Percentiles rank a stretch among this genome's conserved stretches.
Evolutionary conservation across 2,888 invertebrate genomes (phyloP).

Genomic region (Acrocera orbiculus): DNA sequence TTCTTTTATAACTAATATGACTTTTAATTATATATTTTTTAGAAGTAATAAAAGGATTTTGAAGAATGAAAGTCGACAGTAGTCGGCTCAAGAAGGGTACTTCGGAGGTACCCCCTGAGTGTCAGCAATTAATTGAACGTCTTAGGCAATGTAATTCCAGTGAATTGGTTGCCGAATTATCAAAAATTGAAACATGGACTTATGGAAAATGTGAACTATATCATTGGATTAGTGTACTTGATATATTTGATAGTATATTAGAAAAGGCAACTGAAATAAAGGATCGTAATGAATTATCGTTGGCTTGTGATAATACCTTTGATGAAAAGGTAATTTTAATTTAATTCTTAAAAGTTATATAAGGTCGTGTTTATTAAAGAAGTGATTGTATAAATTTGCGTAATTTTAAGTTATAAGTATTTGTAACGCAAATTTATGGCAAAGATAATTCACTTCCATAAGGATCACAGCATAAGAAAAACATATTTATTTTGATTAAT

Average conservation of each 20-base stretch:
- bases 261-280: conserved; percentile 44
- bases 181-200: conserved; percentile 61
- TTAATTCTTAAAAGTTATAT: too few relatives aligned
- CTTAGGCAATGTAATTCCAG: conserved; percentile 46
- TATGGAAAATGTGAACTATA: conserved; percentile 75
- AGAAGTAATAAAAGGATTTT: too few relatives aligned
- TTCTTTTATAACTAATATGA: too few relatives aligned
- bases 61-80: conserved; percentile 66
- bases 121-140: conserved; percentile 55
- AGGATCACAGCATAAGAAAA: too few relatives aligned
- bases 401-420: too few relatives aligned
- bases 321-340: conserved; percentile 35
- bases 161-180: conserved; percentile 48
- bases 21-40: too few relatives aligned
- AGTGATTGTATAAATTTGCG: too few relatives aligned
- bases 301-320: conserved; percentile 53
- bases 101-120: conserved; percentile 65
- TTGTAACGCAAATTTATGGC: too few relatives aligned
- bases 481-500: too few relatives aligned
- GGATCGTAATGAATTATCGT: conserved; percentile 24
- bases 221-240: conserved; percentile 71
- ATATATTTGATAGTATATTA: conserved; percentile 54
- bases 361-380: too few relatives aligned
- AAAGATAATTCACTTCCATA: too few relatives aligned
- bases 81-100: conserved; percentile 65